Conservation (phyloP, 2,888 invertebrate genomes). For the Drosophila algonquin region DNA sequence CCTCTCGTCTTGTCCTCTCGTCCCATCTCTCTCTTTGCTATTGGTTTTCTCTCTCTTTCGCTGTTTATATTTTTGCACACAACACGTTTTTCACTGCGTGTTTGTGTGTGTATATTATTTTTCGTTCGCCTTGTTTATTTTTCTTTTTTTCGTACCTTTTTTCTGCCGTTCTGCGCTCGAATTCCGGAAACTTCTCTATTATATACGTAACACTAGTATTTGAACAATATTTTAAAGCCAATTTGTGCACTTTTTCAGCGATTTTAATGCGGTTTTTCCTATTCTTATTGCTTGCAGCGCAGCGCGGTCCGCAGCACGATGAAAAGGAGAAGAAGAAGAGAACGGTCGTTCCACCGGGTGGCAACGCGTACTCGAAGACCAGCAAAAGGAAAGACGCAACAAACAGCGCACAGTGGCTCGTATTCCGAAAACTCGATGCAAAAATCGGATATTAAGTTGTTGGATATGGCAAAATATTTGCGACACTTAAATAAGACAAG, state of each 20-base stretch:
- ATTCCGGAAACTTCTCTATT: slow-evolving; percentile 24
- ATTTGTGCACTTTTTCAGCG: slow-evolving; percentile 62
- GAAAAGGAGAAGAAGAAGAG: slow-evolving; percentile 41
- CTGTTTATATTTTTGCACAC: slow-evolving; percentile 70
- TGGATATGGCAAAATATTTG: too few species aligned
- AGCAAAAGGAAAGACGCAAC: not conserved
- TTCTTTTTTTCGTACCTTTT: slow-evolving; percentile 61
- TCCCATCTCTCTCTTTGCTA: slow-evolving; percentile 5
- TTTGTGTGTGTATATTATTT: slow-evolving; percentile 77
- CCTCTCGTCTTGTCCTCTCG: slow-evolving; percentile 21
- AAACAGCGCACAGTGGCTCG: too few species aligned
- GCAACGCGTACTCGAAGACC: slow-evolving; percentile 5
- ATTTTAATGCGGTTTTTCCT: slow-evolving; percentile 65
- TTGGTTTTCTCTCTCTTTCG: slow-evolving; percentile 42
- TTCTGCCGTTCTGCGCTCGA: slow-evolving; percentile 33
- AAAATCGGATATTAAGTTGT: too few species aligned
- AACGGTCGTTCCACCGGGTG: slow-evolving; percentile 1
- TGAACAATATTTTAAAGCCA: slow-evolving; percentile 48
- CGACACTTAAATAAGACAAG: too few species aligned
- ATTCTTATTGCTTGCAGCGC: slow-evolving; percentile 76
- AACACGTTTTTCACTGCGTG: slow-evolving; percentile 78
- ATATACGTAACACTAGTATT: slow-evolving; percentile 36
- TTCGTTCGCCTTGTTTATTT: slow-evolving; percentile 77
- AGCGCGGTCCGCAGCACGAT: slow-evolving; percentile 63
- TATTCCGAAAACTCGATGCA: too few species aligned